These are phyloP conservation scores for Heterohyrax brucei DNA, from an alignment of 2,797 vertebrate species.

Conservation along the genomic window DNA sequence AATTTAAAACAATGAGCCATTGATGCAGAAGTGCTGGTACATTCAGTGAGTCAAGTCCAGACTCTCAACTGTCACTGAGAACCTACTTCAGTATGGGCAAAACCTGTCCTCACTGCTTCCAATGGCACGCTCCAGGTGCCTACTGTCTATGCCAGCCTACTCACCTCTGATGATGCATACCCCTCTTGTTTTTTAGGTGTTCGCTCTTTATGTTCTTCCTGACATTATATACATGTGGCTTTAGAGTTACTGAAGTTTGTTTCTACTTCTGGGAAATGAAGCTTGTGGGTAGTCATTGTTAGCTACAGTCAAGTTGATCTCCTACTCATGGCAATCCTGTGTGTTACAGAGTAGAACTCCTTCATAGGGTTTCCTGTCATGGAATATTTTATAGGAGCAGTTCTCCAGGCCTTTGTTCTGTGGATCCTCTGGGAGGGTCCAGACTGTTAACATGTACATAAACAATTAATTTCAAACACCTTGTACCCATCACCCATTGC, in stretches of 20 bases:
- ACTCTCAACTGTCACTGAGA: not conserved
- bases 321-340: no score
- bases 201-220: not conserved
- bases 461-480: no score
- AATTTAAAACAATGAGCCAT: not conserved
- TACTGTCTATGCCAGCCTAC: fast-evolving
- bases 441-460: no score
- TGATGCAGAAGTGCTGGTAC: fast-evolving
- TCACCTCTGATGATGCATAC: fast-evolving
- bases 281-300: not conserved
- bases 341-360: no score
- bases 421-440: no score
- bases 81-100: fast-evolving
- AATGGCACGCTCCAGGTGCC: fast-evolving
- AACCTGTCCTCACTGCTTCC: not conserved
- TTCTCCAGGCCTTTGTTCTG: no score
- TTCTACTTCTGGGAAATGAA: not conserved
- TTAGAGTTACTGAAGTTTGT: fast-evolving
- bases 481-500: no score
- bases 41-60: not conserved
- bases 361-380: no score
- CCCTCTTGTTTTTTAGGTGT: not conserved
- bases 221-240: no score
- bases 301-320: not conserved
- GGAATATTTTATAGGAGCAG: no score